These are phyloP conservation scores for Teleogryllus occipitalis DNA, from an alignment of 1,140 invertebrate genomes.

Conservation along the genomic window DNA sequence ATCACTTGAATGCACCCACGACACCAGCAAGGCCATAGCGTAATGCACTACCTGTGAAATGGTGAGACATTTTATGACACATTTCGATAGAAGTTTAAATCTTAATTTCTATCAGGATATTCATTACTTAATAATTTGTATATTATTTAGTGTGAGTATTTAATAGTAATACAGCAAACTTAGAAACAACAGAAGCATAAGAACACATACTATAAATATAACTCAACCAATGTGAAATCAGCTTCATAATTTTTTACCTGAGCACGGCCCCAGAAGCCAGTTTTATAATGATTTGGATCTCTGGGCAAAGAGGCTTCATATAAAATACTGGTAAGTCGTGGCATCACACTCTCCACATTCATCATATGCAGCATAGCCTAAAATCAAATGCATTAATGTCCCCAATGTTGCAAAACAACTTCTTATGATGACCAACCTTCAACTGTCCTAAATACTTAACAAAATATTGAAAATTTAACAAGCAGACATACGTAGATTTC, in stretches of 20 bases:
- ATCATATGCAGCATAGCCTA: slow-evolving; percentile 70
- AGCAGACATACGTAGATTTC: too few relatives aligned
- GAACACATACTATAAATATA: too few relatives aligned
- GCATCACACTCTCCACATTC: slow-evolving; percentile 70
- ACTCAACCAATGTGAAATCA: too few relatives aligned
- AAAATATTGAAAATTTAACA: too few relatives aligned
- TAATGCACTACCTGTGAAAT: slow-evolving; percentile 58
- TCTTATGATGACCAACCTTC: too few relatives aligned
- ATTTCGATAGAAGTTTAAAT: too few relatives aligned
- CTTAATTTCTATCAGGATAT: neutral
- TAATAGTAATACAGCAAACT: too few relatives aligned
- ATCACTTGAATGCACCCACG: slow-evolving; percentile 70
- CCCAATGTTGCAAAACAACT: too few relatives aligned
- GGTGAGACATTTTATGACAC: neutral
- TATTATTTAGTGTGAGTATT: too few relatives aligned
- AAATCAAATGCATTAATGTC: slow-evolving; percentile 21
- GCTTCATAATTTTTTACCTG: slow-evolving; percentile 45
- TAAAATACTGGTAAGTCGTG: slow-evolving; percentile 74
- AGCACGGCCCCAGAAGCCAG: slow-evolving; percentile 77
- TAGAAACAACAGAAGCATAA: too few relatives aligned
- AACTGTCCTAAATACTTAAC: too few relatives aligned
- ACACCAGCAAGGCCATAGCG: slow-evolving; percentile 70
- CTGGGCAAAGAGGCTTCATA: slow-evolving; percentile 71
- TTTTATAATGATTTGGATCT: slow-evolving; percentile 74
- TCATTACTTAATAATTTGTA: too few relatives aligned